Conservation (phyloP, 2,113 vertebrate species). For the Heterotilapia buettikoferi region DNA sequence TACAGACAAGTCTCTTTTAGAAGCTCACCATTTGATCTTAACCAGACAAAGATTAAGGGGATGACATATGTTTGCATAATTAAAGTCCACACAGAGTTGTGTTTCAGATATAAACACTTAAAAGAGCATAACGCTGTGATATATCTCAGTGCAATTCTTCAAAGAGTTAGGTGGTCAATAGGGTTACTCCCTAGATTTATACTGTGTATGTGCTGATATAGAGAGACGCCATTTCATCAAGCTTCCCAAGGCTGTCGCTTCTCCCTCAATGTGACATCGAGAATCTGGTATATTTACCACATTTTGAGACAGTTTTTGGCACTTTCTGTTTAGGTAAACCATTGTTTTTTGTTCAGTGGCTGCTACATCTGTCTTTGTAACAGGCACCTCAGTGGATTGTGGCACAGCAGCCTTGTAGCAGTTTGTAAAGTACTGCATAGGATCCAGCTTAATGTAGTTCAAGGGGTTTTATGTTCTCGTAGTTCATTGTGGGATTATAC, state of each 20-base stretch:
- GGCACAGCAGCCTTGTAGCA: background rate
- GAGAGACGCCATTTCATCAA: background rate
- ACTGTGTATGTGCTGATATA: background rate
- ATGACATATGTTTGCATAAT: constrained; percentile 15
- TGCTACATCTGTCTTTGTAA: background rate
- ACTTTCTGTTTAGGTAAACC: background rate
- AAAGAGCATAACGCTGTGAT: background rate
- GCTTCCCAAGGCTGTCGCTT: background rate
- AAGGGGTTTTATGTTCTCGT: constrained; percentile 4
- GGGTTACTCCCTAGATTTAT: background rate
- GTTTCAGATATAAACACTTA: constrained; percentile 3
- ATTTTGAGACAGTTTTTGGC: background rate
- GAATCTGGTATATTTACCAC: background rate
- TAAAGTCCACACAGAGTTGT: background rate
- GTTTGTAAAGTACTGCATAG: background rate
- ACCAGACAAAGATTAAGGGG: background rate
- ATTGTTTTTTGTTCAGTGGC: background rate
- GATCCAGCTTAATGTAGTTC: constrained; percentile 34
- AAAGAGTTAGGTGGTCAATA: background rate
- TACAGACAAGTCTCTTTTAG: background rate
- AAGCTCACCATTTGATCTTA: background rate
- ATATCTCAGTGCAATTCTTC: background rate
- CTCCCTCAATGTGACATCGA: background rate
- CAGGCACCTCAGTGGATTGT: background rate
- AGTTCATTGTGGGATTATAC: constrained; percentile 41